phyloP scores from a whole-genome alignment of 2,797 vertebrate species.

The Myiotriccus ornatus region DNA sequence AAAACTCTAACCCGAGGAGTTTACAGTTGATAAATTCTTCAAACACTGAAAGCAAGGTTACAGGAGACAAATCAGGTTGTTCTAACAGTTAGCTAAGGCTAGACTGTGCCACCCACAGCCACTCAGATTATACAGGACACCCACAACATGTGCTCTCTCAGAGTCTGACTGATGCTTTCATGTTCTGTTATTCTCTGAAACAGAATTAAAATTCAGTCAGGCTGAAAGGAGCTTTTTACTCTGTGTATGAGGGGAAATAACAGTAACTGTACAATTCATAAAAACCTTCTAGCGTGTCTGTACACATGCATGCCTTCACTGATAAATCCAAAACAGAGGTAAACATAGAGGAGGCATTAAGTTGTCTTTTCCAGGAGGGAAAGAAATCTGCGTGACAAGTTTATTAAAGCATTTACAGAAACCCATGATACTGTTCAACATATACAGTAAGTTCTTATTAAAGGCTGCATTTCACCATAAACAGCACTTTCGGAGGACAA shows the following conservation, averaged over 20 bases:
- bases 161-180: background rate
- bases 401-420: slow-evolving; percentile 16
- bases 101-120: background rate
- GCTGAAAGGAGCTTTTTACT: slow-evolving; percentile 32
- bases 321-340: background rate
- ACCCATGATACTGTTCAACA: background rate
- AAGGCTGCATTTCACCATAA: background rate
- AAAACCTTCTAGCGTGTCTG: background rate
- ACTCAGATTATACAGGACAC: background rate
- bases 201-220: slow-evolving; percentile 15
- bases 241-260: background rate
- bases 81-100: background rate
- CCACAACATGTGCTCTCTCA: background rate
- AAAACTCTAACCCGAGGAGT: background rate
- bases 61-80: background rate
- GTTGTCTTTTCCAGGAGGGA: slow-evolving; percentile 3
- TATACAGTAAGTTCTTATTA: background rate
- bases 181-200: background rate
- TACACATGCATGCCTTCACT: background rate
- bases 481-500: slow-evolving; percentile 4
- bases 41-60: background rate
- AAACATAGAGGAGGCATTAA: background rate
- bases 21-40: background rate
- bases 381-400: background rate
- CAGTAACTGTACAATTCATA: slow-evolving; percentile 20